Conservation (phyloP, 2,113 vertebrate species). For the Mustelus asterias region DNA sequence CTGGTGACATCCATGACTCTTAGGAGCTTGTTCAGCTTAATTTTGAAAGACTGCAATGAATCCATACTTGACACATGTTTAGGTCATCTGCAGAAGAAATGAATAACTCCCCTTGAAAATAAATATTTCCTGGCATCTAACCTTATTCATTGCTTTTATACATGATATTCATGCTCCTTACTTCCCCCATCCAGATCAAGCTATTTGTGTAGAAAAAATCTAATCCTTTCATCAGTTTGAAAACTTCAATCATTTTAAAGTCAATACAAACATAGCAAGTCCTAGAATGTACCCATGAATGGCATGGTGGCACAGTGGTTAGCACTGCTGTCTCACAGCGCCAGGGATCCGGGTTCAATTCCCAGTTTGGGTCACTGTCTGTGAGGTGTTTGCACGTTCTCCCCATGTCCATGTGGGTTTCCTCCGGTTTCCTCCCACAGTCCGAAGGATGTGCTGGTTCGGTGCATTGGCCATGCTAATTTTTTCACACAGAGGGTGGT, state of each 20-base stretch:
- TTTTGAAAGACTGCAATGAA: not conserved
- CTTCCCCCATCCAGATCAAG: not conserved
- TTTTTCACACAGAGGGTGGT: too few relatives aligned
- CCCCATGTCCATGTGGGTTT: too few relatives aligned
- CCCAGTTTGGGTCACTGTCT: too few relatives aligned
- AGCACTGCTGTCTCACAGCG: too few relatives aligned
- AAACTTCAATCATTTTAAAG: not conserved
- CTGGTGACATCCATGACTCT: not conserved
- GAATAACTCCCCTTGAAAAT: not conserved
- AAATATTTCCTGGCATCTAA: not conserved
- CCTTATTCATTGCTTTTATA: not conserved
- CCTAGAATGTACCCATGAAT: not conserved
- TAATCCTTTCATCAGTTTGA: not conserved
- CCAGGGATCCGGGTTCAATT: too few relatives aligned
- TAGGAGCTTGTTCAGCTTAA: not conserved
- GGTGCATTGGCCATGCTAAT: too few relatives aligned
- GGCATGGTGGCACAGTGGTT: too few relatives aligned
- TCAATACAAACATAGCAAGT: not conserved
- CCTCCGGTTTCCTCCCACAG: too few relatives aligned
- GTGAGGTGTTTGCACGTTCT: too few relatives aligned
- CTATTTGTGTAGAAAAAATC: not conserved
- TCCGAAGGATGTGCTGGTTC: too few relatives aligned
- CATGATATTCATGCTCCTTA: not conserved
- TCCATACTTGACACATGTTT: not conserved
- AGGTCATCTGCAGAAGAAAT: not conserved